These are phyloP conservation scores for Platalea minor DNA, from an alignment of 2,797 vertebrate species.

Conservation along the genomic window DNA sequence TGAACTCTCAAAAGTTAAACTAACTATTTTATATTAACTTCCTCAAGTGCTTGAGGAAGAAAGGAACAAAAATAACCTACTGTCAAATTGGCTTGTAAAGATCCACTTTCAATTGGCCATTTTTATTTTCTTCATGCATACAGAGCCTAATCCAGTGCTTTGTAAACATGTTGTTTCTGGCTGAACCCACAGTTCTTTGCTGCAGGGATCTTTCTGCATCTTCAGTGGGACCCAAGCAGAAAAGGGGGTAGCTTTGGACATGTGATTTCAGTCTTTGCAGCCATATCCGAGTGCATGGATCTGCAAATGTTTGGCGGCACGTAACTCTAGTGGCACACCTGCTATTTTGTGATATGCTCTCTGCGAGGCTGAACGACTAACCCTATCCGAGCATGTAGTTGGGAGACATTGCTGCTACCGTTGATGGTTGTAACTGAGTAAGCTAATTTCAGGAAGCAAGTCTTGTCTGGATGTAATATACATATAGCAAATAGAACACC, in stretches of 20 bases:
- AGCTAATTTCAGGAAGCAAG: background rate
- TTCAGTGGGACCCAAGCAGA: background rate
- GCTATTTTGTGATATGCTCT: background rate
- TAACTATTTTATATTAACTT: background rate
- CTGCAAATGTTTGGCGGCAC: background rate
- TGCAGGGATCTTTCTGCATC: background rate
- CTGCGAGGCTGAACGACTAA: background rate
- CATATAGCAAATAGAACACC: background rate
- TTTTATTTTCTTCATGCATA: background rate
- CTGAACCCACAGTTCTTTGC: background rate
- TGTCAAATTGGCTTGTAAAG: background rate
- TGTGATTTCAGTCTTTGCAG: background rate
- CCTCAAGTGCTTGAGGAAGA: background rate
- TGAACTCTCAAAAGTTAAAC: slow-evolving; percentile 7
- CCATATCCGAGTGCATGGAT: background rate
- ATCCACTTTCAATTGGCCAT: background rate
- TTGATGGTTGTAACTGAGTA: background rate
- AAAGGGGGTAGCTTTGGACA: background rate
- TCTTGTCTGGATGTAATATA: background rate
- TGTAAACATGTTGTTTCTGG: background rate
- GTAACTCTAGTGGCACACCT: background rate
- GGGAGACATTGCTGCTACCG: background rate
- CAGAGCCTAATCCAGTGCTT: background rate
- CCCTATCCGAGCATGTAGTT: fast-evolving
- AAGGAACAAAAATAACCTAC: background rate